Evolutionary conservation across 2,113 vertebrate species (phyloP), one percentile per base, ranked within the genome.

Genomic region (Semicossyphus pulcher): DNA sequence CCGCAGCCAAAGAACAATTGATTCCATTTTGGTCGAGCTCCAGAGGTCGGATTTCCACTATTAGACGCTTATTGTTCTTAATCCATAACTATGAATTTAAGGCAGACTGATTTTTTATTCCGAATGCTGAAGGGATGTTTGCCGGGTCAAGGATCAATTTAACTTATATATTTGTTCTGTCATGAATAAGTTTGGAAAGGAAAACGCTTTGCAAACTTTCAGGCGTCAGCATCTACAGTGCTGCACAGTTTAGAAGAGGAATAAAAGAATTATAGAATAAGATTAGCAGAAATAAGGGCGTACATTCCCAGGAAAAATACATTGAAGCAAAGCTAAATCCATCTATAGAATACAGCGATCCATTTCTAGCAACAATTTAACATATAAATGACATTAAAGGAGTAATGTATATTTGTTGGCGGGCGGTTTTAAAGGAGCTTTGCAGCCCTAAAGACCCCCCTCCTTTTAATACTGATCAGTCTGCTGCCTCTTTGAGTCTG

Each of bases 1-100:
- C 51, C 18, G 12, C 18, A 44, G 89, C 86, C 85, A 88, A 64
- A 73, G 74, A 73, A 84, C 75, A 74, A 86, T 78, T 83, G 84
- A 88, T 85, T 76, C 39, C 20, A 34, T 75, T 75, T 70, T 89
- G 89, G 79, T 61, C n/a, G 51, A n/a, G 47, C 28, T 88, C 80
- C 84, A 89, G 71, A 53, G 63, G 21, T 67, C 26, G 51, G 47
- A 78, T 61, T 77, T 87, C 49, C 37, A 63, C 51, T 64, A 59
- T 80, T 60, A 70, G 61, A 56, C 62, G 47, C 31, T 78, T 78
- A 76, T 70, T 83, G 63, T 82, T 80, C 87, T 81, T 77, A 79
- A 91, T 83, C 77, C 15, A 68, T 76, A 83, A 29, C 62, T 34
- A 66, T 71, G 58, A 67, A 73, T 81, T 72, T 59, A 67, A 72